phyloP scores from a whole-genome alignment of 2,113 vertebrate species.

The Semnornis frantzii region DNA sequence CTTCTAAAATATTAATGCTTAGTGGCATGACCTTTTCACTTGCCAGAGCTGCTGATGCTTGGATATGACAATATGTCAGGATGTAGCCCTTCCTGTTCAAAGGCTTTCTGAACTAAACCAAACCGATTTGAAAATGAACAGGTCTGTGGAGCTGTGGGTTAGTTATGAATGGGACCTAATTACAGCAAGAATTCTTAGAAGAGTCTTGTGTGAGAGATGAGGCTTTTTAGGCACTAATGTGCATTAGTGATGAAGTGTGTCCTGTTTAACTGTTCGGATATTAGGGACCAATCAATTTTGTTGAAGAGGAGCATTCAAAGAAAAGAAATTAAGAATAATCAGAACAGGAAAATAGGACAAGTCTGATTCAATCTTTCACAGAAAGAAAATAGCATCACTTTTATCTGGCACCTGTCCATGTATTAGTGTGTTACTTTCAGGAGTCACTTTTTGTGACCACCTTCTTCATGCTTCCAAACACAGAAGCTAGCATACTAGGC shows the following conservation, averaged over 20 bases:
- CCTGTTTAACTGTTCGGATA: neutral
- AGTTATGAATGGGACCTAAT: neutral
- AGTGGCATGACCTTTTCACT: constrained; percentile 65
- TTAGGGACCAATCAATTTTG: neutral
- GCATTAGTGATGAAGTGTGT: neutral
- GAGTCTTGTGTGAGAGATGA: neutral
- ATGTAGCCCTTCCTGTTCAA: neutral
- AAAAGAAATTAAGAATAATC: neutral
- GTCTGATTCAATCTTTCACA: neutral
- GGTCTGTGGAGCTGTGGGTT: neutral
- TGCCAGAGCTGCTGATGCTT: constrained; percentile 28
- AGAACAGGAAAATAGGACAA: neutral
- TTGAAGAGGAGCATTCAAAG: neutral
- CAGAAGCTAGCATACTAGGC: fast-evolving
- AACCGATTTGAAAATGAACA: neutral
- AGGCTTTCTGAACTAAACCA: constrained; percentile 24
- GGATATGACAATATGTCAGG: constrained; percentile 55
- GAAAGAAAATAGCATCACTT: neutral
- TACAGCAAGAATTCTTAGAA: neutral
- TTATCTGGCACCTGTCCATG: neutral
- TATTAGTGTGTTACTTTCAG: neutral
- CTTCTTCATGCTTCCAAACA: neutral
- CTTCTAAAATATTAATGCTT: constrained; percentile 52
- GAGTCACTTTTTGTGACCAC: neutral
- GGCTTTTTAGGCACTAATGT: neutral